Evolutionary conservation across 2,888 invertebrate species (phyloP), one percentile per base, ranked within the genome.

Genomic region (Latrodectus hesperus): DNA sequence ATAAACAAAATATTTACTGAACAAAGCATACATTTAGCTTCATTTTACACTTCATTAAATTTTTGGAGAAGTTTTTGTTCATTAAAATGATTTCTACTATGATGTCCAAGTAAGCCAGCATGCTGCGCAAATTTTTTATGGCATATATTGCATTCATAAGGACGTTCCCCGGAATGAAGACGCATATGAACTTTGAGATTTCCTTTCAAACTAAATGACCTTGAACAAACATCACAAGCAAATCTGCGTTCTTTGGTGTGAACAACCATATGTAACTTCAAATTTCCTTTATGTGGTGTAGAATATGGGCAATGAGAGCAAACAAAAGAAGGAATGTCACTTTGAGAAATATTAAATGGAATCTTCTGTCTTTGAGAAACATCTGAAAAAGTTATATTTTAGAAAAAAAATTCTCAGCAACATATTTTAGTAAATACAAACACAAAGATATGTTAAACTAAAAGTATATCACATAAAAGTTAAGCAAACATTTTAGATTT

Each of bases 131-230:
- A 72, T 17, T 14, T 72, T n/a, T 72, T 72, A 51, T 70, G 9
- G 26, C 81, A 82, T n/a, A 67, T 51, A 4, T n/a, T n/a, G 38
- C 81, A 74, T n/a, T 82, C 38, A 74, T 53, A 74, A 53, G 81
- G 81, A n/a, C 67, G 73, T 9, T 74, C 67, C 4, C 74, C 74
- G n/a, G 81, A 55, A 53, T 80, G 80, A n/a, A 52, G 71, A 9
- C 64, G n/a, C 17, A 72, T 17, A 72, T 72, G 72, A 38, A 72
- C 49, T 72, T 80, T 60, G 5, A 80, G 38, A 72, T 80, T 80
- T 80, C 72, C 81, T n/a, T 74, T 73, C 9, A 52, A 17, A 22
- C 51, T 73, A 51, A 81, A 81, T 49, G 65, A 16, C 52, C 60
- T 74, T 10, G 14, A 4, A 11, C 81, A 82, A 52, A 52, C 6